A percentile compares a stretch with the other conserved stretches of the same genome.
Conservation (phyloP, 2,888 invertebrate genomes). For the Troides helena region DNA sequence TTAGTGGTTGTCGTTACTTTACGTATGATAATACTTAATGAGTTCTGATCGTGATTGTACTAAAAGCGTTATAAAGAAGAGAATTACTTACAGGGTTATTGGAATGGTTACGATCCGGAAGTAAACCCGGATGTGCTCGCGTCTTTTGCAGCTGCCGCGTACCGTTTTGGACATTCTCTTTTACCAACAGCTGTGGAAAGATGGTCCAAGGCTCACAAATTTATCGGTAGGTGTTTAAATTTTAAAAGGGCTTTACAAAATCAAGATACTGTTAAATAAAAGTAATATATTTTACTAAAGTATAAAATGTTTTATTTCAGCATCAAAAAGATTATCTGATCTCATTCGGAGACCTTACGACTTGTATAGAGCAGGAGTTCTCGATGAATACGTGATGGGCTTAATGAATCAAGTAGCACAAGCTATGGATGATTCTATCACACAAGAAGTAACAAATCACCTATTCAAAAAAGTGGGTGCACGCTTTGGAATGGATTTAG, state of each 20-base stretch:
- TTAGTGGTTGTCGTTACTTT: background rate
- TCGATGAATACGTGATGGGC: conserved; percentile 96
- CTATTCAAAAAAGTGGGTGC: conserved; percentile 91
- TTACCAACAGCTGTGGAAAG: conserved; percentile 94
- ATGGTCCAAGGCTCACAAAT: conserved; percentile 97
- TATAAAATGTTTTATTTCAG: conserved; percentile 47
- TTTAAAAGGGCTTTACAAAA: background rate
- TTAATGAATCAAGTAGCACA: conserved; percentile 96
- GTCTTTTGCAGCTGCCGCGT: conserved; percentile 94
- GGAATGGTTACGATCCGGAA: conserved; percentile 90
- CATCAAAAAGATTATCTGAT: conserved; percentile 92
- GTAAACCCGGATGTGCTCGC: conserved; percentile 94
- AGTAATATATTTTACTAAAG: background rate
- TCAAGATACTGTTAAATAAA: background rate
- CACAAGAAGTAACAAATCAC: conserved; percentile 94
- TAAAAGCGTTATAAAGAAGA: background rate
- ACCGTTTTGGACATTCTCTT: conserved; percentile 94
- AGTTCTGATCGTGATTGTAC: background rate
- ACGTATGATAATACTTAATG: background rate
- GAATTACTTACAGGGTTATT: conserved; percentile 82
- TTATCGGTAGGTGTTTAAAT: conserved; percentile 84
- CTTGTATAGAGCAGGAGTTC: conserved; percentile 92
- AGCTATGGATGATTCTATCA: conserved; percentile 96
- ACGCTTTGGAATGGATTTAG: conserved; percentile 92
- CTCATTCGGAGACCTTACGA: conserved; percentile 94